A percentile compares a stretch with the other conserved stretches of the same genome.
Conservation (phyloP, 1,140 invertebrate species). For the Euschistus heros region DNA sequence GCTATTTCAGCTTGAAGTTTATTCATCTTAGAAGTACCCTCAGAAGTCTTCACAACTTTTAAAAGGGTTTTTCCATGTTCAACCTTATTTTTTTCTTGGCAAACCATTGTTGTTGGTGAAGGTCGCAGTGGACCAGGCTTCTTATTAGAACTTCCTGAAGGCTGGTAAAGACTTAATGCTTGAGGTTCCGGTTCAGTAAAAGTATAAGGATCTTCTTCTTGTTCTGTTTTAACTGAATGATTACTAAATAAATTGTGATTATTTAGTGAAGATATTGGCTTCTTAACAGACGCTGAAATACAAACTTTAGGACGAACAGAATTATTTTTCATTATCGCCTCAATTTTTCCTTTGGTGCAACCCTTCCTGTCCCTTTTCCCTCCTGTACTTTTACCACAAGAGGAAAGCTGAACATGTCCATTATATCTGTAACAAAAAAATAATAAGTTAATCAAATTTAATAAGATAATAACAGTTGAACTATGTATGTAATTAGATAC, state of each 20-base stretch:
- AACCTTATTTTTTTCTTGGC: slow-evolving; percentile 5
- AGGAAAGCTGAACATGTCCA: slow-evolving; percentile 43
- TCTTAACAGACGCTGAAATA: slow-evolving; percentile 22
- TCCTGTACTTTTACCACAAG: slow-evolving; percentile 38
- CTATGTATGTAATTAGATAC: too few relatives aligned
- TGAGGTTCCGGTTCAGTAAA: slow-evolving; percentile 30
- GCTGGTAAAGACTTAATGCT: slow-evolving; percentile 22
- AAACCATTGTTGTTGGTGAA: slow-evolving; percentile 21
- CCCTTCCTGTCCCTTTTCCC: slow-evolving; percentile 41
- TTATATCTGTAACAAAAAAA: slow-evolving; percentile 38
- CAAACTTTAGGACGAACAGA: slow-evolving; percentile 31
- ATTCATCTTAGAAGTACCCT: slow-evolving; percentile 34
- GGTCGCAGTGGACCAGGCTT: background rate
- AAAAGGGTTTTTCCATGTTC: slow-evolving; percentile 14
- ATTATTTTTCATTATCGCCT: slow-evolving; percentile 33
- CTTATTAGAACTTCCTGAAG: slow-evolving; percentile 13
- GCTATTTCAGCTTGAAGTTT: slow-evolving; percentile 42
- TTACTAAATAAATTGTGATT: slow-evolving; percentile 33
- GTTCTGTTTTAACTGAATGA: slow-evolving; percentile 25
- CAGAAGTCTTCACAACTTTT: slow-evolving; percentile 6
- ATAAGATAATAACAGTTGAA: too few relatives aligned
- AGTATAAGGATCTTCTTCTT: slow-evolving; percentile 30
- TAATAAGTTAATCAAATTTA: background rate
- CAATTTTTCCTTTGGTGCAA: slow-evolving; percentile 38
- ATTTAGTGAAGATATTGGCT: slow-evolving; percentile 7